phyloP scores from a whole-genome alignment of 2,113 vertebrate genomes.

The Mobula birostris region DNA sequence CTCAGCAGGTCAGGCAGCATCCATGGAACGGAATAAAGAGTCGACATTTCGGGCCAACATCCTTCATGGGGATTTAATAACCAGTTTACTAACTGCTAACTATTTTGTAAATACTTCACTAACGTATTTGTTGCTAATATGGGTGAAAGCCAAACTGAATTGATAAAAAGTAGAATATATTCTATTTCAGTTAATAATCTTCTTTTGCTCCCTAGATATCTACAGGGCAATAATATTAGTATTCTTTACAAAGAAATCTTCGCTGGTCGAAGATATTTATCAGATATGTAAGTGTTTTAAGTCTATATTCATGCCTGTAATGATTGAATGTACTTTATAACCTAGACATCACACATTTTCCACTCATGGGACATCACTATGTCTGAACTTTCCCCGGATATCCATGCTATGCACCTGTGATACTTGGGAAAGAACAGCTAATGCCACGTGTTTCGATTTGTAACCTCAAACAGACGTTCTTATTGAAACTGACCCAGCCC shows the following conservation, averaged over 20 bases:
- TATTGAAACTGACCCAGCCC: not conserved
- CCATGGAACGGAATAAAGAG: no score
- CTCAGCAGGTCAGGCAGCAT: no score
- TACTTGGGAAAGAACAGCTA: not conserved
- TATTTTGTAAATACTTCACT: not conserved
- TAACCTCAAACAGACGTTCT: not conserved
- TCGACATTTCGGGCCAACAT: no score
- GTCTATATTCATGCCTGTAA: not conserved
- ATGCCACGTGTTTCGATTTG: not conserved
- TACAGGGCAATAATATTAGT: slow-evolving; percentile 62
- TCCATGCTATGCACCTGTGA: no score
- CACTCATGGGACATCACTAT: not conserved
- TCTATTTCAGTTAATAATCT: slow-evolving; percentile 7
- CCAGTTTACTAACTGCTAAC: no score
- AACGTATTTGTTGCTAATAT: not conserved
- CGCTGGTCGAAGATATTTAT: slow-evolving; percentile 52
- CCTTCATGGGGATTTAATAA: no score
- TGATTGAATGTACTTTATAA: not conserved
- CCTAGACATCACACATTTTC: not conserved
- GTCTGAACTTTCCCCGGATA: no score
- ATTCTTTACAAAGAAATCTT: slow-evolving; percentile 56
- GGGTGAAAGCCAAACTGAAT: not conserved
- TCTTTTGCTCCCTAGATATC: slow-evolving; percentile 52
- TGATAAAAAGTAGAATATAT: not conserved
- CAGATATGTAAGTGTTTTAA: slow-evolving; percentile 57